phyloP scores from a whole-genome alignment of 30 jellyfish, hydroid and myxozoan genomes.

The Hydra vulgaris region DNA sequence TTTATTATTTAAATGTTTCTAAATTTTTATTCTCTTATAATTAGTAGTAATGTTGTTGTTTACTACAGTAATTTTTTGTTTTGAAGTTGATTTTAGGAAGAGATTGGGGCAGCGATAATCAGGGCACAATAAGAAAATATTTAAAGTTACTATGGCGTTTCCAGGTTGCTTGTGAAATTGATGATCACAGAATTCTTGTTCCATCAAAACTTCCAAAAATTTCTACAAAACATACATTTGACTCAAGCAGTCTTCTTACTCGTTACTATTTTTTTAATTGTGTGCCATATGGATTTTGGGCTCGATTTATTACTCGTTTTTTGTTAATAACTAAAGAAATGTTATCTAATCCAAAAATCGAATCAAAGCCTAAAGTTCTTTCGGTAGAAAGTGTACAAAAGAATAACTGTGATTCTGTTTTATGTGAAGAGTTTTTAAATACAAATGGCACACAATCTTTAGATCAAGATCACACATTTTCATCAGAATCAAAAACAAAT shows the following conservation, averaged over 20 bases:
- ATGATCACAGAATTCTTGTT: constrained; percentile 62
- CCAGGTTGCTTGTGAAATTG: constrained; percentile 87
- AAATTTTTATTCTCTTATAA: no score
- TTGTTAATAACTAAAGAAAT: constrained; percentile 54
- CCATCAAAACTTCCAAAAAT: constrained; percentile 65
- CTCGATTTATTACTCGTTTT: constrained; percentile 73
- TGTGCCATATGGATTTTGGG: constrained; percentile 92
- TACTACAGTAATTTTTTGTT: no score
- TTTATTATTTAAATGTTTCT: no score
- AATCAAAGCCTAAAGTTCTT: background rate
- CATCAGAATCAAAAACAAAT: no score
- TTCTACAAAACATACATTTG: background rate
- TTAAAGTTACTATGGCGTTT: constrained; percentile 68
- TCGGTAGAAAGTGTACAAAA: background rate
- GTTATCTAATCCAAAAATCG: constrained; percentile 16
- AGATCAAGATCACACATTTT: no score
- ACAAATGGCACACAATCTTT: background rate
- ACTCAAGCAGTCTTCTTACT: background rate
- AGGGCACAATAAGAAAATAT: constrained; percentile 14
- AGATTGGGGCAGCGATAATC: constrained; percentile 3
- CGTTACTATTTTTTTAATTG: constrained; percentile 69
- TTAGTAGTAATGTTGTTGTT: no score
- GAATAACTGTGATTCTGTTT: background rate
- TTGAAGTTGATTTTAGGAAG: background rate
- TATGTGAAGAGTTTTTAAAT: background rate